Percentiles rank a stretch among this genome's conserved stretches.
Evolutionary conservation across 2,888 invertebrate genomes (phyloP).

Genomic region (Drosophila meridionalis): DNA sequence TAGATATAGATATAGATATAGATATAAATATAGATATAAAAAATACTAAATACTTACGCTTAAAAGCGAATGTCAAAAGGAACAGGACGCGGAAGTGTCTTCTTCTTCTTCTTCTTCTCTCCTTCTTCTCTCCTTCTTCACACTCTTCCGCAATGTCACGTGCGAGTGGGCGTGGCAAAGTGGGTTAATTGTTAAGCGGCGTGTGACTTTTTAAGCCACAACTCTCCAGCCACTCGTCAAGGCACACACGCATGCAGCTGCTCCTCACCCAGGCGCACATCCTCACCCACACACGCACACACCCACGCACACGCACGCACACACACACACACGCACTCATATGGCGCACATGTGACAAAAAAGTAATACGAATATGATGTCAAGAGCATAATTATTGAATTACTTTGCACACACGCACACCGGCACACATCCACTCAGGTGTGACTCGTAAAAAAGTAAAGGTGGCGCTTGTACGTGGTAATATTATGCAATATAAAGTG

Average conservation of each 20-base stretch:
- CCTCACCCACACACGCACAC: slow-evolving; percentile 15
- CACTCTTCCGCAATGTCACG: slow-evolving; percentile 38
- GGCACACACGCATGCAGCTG: slow-evolving; percentile 13
- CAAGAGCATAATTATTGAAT: slow-evolving; percentile 79
- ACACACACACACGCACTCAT: slow-evolving; percentile 4
- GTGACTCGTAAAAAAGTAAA: slow-evolving; percentile 58
- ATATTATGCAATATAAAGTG: slow-evolving; percentile 81
- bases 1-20: slow-evolving; percentile 2
- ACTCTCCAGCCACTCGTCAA: slow-evolving; percentile 42
- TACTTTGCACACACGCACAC: slow-evolving; percentile 56
- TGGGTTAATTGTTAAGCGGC: slow-evolving; percentile 61
- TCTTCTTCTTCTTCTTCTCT: neutral
- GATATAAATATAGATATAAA: neutral
- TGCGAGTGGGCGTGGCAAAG: slow-evolving; percentile 44
- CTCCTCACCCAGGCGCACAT: neutral
- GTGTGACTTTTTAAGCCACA: slow-evolving; percentile 54
- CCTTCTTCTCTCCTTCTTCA: neutral
- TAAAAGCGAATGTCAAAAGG: neutral
- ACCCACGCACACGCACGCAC: slow-evolving; percentile 2
- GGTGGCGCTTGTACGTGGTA: slow-evolving; percentile 72
- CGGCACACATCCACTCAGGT: slow-evolving; percentile 28
- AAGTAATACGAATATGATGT: slow-evolving; percentile 75
- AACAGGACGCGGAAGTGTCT: neutral
- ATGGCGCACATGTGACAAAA: slow-evolving; percentile 29
- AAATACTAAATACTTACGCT: neutral